These are phyloP conservation scores for Salvelinus alpinus DNA, from an alignment of 2,113 vertebrate genomes.

Conservation along the genomic window DNA sequence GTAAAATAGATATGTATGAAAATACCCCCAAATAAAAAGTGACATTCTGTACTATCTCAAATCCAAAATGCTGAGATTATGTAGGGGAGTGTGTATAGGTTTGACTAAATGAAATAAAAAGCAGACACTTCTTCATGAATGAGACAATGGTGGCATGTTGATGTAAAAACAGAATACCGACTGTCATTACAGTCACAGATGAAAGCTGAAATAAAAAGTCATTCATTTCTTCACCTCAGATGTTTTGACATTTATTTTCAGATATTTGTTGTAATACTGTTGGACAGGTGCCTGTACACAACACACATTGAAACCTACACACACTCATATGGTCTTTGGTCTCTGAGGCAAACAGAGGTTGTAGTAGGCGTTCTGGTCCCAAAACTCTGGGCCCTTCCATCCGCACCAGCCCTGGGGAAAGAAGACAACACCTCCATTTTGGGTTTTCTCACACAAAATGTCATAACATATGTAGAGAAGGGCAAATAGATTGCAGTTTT, in stretches of 20 bases:
- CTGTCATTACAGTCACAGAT: background rate
- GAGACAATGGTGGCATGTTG: background rate
- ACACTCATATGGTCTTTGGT: constrained; percentile 78
- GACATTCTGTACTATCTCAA: too few species aligned
- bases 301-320: background rate
- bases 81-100: too few species aligned
- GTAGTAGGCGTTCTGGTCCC: constrained; percentile 92
- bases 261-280: background rate
- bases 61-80: too few species aligned
- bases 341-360: constrained; percentile 94
- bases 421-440: too few species aligned
- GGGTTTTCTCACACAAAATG: too few species aligned
- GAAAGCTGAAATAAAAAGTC: background rate
- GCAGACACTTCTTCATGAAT: background rate
- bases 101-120: too few species aligned
- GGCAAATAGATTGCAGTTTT: too few species aligned
- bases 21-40: too few species aligned
- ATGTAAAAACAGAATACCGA: background rate
- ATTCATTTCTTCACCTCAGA: too few species aligned
- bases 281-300: background rate
- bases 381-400: constrained; percentile 94
- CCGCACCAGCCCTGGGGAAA: constrained; percentile 90
- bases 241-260: background rate
- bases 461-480: too few species aligned
- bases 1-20: too few species aligned